A percentile compares a stretch with the other conserved stretches of the same genome.
These are phyloP conservation scores for Temnopleurus reevesii DNA, from an alignment of 53 echinoderm and acorn worm species.

Conservation along the genomic window DNA sequence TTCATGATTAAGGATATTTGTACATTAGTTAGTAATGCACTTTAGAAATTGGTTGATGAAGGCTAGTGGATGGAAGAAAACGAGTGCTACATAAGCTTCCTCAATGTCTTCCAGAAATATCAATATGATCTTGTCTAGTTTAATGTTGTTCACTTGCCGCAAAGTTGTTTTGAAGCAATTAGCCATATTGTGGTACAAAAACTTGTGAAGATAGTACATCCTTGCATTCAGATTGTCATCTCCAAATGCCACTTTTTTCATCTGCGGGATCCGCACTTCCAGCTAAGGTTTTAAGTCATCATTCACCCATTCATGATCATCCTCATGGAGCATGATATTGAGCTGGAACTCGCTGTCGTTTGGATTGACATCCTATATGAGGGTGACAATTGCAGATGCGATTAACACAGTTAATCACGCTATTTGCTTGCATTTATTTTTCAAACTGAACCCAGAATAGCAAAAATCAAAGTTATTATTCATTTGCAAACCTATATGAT, in stretches of 20 bases:
- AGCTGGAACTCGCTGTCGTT: conserved; percentile 22
- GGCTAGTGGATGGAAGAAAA: too few relatives aligned
- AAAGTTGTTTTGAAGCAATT: conserved; percentile 42
- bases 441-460: too few relatives aligned
- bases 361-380: not conserved
- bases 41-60: too few relatives aligned
- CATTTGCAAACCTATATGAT: too few relatives aligned
- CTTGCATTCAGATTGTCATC: conserved; percentile 23
- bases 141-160: conserved; percentile 45
- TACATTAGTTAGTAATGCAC: too few relatives aligned
- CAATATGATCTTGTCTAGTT: conserved; percentile 42
- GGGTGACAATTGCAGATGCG: too few relatives aligned
- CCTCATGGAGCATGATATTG: conserved; percentile 52
- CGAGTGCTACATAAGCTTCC: conserved; percentile 25
- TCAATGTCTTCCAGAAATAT: conserved; percentile 45
- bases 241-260: conserved; percentile 8
- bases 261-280: conserved; percentile 22
- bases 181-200: not conserved
- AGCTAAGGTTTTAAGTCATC: conserved; percentile 13
- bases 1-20: too few relatives aligned
- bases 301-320: conserved; percentile 27
- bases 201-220: conserved; percentile 32
- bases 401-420: too few relatives aligned
- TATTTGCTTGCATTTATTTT: too few relatives aligned
- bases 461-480: too few relatives aligned